Evolutionary conservation across 2,888 invertebrate genomes (phyloP).

Genomic region (Nomada lathburiana): DNA sequence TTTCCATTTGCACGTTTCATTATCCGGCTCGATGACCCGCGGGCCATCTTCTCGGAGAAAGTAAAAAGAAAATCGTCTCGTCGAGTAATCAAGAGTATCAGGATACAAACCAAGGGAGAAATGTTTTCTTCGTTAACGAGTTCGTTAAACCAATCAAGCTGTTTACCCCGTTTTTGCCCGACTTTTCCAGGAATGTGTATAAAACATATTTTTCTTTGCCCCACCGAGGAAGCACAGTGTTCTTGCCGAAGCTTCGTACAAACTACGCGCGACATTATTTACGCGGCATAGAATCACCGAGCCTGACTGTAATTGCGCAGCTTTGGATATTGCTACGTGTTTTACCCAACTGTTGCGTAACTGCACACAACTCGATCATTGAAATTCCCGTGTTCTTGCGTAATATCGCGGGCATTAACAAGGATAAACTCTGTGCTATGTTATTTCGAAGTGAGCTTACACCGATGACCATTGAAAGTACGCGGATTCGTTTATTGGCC

Average conservation of each 20-base stretch:
- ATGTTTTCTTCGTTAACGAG: conserved; percentile 64
- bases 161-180: conserved; percentile 47
- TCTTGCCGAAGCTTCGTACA: neutral
- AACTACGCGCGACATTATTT: neutral
- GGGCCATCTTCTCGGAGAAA: conserved; percentile 58
- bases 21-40: conserved; percentile 79
- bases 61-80: conserved; percentile 64
- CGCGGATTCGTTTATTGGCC: too few species aligned
- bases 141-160: conserved; percentile 61
- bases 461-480: too few species aligned
- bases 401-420: too few species aligned
- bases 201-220: neutral
- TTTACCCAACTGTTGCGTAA: too few species aligned
- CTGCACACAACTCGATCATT: too few species aligned
- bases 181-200: neutral
- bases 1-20: conserved; percentile 81
- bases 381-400: too few species aligned
- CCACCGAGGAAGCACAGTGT: neutral
- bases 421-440: too few species aligned
- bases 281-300: neutral
- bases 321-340: too few species aligned
- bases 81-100: conserved; percentile 67
- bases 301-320: neutral
- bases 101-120: conserved; percentile 43
- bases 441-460: too few species aligned